These are phyloP conservation scores for Pimephales promelas DNA, from an alignment of 2,113 vertebrate species.

Conservation along the genomic window DNA sequence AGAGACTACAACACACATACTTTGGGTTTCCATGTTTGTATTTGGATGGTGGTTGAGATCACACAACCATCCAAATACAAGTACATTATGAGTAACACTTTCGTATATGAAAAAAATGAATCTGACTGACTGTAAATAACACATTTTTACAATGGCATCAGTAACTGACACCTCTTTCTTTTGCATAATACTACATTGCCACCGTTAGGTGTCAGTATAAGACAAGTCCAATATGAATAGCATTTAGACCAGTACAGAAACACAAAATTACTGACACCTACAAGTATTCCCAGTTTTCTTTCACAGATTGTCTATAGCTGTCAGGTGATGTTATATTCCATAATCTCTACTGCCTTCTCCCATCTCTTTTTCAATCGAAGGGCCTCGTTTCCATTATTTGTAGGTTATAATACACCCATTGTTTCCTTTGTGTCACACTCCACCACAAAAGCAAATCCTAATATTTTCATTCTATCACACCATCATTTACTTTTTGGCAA, in stretches of 20 bases:
- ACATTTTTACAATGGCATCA: neutral
- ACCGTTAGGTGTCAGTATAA: neutral
- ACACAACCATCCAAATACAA: too few relatives aligned
- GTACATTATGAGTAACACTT: too few relatives aligned
- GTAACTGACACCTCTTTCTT: neutral
- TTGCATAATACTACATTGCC: neutral
- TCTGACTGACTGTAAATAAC: neutral
- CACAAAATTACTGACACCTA: neutral
- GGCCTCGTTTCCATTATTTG: neutral
- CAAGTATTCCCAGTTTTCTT: neutral
- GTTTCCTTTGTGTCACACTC: neutral
- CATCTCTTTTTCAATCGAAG: neutral
- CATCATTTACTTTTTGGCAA: neutral
- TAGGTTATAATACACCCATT: neutral
- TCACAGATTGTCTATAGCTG: neutral
- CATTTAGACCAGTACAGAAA: neutral
- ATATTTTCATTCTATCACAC: neutral
- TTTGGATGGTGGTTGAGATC: too few relatives aligned
- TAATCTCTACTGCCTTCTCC: neutral
- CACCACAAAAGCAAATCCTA: neutral
- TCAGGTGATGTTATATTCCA: neutral
- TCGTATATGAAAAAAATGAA: too few relatives aligned
- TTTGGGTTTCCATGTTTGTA: too few relatives aligned
- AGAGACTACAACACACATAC: conserved; percentile 26
- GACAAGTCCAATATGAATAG: neutral